These are phyloP conservation scores for Sebastiscus tertius DNA, from an alignment of 2,797 vertebrate species.

Conservation along the genomic window DNA sequence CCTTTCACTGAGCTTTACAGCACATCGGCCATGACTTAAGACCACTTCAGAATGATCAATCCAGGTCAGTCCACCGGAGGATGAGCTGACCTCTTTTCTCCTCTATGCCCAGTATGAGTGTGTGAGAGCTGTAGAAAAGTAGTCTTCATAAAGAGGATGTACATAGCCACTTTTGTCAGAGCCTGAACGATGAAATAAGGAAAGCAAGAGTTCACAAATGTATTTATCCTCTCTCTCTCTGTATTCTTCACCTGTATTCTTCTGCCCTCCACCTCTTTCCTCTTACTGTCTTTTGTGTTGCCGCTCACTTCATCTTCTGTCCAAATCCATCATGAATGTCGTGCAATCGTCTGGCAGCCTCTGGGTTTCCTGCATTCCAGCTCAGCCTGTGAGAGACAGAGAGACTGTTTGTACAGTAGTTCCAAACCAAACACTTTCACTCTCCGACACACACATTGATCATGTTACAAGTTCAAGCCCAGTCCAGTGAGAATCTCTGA, in stretches of 20 bases:
- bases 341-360: not conserved
- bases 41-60: not conserved
- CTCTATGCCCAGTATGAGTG: not conserved
- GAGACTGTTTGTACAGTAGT: not conserved
- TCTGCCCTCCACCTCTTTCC: not conserved
- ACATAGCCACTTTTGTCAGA: not conserved
- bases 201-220: not conserved
- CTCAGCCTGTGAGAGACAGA: constrained; percentile 21
- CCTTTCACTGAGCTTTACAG: constrained; percentile 4
- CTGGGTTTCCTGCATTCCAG: constrained; percentile 57
- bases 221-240: not conserved
- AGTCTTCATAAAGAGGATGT: not conserved
- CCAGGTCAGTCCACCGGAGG: not conserved
- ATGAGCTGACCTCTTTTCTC: not conserved
- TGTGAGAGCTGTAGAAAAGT: not conserved
- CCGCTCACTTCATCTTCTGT: not conserved
- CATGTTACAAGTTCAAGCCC: not conserved
- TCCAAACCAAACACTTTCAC: constrained; percentile 9
- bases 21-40: not conserved
- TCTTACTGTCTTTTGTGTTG: not conserved
- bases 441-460: not conserved
- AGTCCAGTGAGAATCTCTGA: not conserved
- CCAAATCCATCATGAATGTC: not conserved
- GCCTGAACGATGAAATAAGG: not conserved
- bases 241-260: not conserved